A percentile compares a stretch with the other conserved stretches of the same genome.
These are phyloP conservation scores for Sakesphorus luctuosus DNA, from an alignment of 2,113 vertebrate genomes.

Conservation along the genomic window DNA sequence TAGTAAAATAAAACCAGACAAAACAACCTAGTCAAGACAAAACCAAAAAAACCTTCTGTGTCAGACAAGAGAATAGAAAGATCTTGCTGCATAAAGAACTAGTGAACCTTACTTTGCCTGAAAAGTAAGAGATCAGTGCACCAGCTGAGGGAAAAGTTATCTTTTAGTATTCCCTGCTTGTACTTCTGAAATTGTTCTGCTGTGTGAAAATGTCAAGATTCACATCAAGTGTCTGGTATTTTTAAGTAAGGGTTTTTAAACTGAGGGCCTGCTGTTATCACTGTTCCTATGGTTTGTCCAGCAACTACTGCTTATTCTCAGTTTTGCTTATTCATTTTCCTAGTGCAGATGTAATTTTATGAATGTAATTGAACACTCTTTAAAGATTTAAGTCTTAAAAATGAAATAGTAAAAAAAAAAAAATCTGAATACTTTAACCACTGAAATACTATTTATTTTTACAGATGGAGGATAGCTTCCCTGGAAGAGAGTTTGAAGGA, in stretches of 20 bases:
- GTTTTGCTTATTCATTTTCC: neutral
- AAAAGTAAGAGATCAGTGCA: neutral
- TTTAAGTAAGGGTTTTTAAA: neutral
- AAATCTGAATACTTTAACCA: neutral
- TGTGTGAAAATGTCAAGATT: neutral
- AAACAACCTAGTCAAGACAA: neutral
- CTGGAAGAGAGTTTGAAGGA: neutral
- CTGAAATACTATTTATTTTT: neutral
- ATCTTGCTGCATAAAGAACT: accelerated
- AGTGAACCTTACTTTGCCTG: neutral
- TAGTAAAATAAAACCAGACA: neutral
- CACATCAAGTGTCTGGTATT: neutral
- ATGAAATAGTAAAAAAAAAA: neutral
- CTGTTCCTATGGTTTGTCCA: neutral
- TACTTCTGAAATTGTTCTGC: neutral
- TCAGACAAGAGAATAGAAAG: neutral
- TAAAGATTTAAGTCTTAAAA: neutral
- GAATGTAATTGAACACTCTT: neutral
- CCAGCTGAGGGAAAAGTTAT: neutral
- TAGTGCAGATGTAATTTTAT: neutral
- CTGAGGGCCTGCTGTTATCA: neutral
- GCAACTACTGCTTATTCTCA: neutral
- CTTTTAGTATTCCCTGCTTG: neutral
- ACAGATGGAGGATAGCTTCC: neutral
- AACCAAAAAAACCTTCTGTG: neutral